Evolutionary conservation across 2,888 invertebrate species (phyloP).

Genomic region (Lacanobia oleracea): DNA sequence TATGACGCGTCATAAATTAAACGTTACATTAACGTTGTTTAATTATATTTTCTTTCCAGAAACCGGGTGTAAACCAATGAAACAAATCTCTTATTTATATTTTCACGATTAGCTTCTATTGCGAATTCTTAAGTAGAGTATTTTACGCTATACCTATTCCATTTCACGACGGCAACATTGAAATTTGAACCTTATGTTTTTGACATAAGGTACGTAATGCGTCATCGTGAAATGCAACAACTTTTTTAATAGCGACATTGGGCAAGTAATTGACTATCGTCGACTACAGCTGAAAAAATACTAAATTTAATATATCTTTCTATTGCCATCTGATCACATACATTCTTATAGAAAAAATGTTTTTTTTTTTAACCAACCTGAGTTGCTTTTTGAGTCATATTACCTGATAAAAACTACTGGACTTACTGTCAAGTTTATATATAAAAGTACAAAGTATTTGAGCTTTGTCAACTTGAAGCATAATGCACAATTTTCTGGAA

Average conservation of each 20-base stretch:
- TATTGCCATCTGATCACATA: constrained; percentile 21
- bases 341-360: too few relatives aligned
- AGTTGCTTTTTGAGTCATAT: background rate
- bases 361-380: background rate
- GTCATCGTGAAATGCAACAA: constrained; percentile 26
- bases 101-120: constrained; percentile 41
- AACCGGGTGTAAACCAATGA: background rate
- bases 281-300: constrained; percentile 53
- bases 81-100: constrained; percentile 31
- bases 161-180: constrained; percentile 20
- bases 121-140: constrained; percentile 50
- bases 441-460: background rate
- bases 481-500: background rate
- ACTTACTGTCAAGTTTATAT: background rate
- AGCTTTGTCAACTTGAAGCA: background rate
- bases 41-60: background rate
- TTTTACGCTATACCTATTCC: constrained; percentile 44
- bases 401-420: background rate
- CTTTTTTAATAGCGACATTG: constrained; percentile 44
- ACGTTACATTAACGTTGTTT: too few relatives aligned
- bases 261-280: constrained; percentile 63
- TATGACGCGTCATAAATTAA: too few relatives aligned
- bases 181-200: constrained; percentile 12
- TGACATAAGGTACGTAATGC: background rate
- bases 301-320: constrained; percentile 36